A percentile compares a stretch with the other conserved stretches of the same genome.
phyloP scores from a whole-genome alignment of 2,113 vertebrate genomes.

The Tyrannus savana region DNA sequence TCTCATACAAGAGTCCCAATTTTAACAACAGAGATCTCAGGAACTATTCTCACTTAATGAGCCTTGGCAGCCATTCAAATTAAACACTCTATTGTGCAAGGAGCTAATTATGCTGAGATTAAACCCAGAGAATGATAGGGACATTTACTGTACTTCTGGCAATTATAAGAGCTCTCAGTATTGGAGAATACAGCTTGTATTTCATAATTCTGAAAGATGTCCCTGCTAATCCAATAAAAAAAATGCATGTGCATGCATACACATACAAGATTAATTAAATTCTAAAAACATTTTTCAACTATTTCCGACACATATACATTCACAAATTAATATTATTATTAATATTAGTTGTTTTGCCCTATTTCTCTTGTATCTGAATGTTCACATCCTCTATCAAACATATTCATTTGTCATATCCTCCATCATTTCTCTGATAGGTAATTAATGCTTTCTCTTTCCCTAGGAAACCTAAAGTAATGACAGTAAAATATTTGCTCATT shows the following conservation, averaged over 20 bases:
- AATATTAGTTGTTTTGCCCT: conserved; percentile 34
- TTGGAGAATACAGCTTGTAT: conserved; percentile 60
- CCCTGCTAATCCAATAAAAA: conserved; percentile 57
- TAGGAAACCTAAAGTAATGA: not conserved
- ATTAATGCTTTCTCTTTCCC: conserved; percentile 48
- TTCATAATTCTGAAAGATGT: conserved; percentile 67
- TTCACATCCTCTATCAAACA: conserved; percentile 9
- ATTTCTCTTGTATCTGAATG: not conserved
- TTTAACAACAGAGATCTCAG: conserved; percentile 75
- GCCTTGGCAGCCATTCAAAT: conserved; percentile 79
- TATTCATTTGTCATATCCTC: not conserved
- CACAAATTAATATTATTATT: conserved; percentile 25
- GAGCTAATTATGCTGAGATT: conserved; percentile 80
- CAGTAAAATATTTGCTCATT: conserved; percentile 47
- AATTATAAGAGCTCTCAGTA: conserved; percentile 66
- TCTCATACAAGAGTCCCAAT: conserved; percentile 44
- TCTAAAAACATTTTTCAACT: conserved; percentile 34
- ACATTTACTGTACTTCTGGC: conserved; percentile 72
- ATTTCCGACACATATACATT: not conserved
- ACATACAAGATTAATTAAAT: conserved; percentile 34
- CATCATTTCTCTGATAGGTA: conserved; percentile 29
- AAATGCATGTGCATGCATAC: not conserved
- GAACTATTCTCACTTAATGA: conserved; percentile 79
- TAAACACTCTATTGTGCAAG: conserved; percentile 79
- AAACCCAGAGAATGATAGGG: conserved; percentile 74